Evolutionary conservation across 2,888 invertebrate genomes (phyloP), one percentile per base, ranked within the genome.

Genomic region (Cremastobaeus sp.): DNA sequence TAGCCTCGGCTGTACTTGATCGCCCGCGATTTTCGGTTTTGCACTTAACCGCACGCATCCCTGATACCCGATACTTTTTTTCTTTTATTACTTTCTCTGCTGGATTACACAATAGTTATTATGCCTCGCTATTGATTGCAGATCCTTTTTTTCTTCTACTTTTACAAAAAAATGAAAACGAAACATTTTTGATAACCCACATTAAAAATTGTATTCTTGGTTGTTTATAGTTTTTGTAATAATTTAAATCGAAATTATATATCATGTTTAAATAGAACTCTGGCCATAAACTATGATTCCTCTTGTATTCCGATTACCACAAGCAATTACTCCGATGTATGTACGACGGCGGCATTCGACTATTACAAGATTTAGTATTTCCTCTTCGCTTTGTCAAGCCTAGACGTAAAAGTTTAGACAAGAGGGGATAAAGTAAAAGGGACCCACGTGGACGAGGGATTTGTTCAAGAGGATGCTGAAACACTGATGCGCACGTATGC

Each of bases 401-500:
- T 12, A 11, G 28, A 15, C 39, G 50, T 30, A 6, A 50, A 39
- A 20, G 17, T 62, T 62, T 59, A 20, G 32, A 30, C 15, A 12
- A 4, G n/a, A 34, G 8, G 28, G 37, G 35, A 20, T 12, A 21
- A 9, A 9, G 47, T 18, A 8, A 20, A 35, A 32, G 35, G 47
- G 14, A 28, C 11, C 41, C 41, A 70, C 59, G 62, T 70, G 62
- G 52, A 32, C 39, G 55, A 54, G 57, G 70, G 59, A 59, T 62
- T 47, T 48, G 54, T 47, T 72, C 74, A 70, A 71, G 76, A 71
- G 60, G 47, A 28, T 39, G 48, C 48, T 60, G 47, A 15, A 45
- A 47, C 60, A 41, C 57, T 64, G 60, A 71, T 75, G 69, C 77
- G 79, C 74, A 76, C 78, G 77, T 75, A 77, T 77, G 81, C 50